A percentile compares a stretch with the other conserved stretches of the same genome.
These are phyloP conservation scores for Varroa destructor DNA, from an alignment of 1,140 invertebrate species.

Conservation along the genomic window DNA sequence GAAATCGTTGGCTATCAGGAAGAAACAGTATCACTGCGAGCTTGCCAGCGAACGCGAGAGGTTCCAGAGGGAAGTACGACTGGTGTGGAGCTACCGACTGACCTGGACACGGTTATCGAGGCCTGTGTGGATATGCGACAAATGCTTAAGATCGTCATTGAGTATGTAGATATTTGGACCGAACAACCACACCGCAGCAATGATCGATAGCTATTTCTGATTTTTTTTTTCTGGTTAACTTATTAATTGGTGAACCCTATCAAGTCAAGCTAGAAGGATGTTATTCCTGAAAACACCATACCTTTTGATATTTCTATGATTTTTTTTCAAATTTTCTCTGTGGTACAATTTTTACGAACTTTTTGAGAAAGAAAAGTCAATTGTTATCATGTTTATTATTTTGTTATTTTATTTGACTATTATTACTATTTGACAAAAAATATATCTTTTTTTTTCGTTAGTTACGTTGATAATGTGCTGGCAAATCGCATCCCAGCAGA, in stretches of 20 bases:
- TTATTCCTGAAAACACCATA: too few species aligned
- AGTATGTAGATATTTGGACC: not conserved
- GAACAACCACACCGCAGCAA: not conserved
- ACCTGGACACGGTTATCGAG: slow-evolving; percentile 16
- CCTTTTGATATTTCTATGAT: too few species aligned
- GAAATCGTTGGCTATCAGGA: slow-evolving; percentile 65
- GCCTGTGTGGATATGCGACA: slow-evolving; percentile 47
- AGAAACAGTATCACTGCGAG: slow-evolving; percentile 53
- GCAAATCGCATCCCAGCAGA: slow-evolving; percentile 53
- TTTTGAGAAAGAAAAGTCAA: too few species aligned
- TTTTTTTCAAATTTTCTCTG: too few species aligned
- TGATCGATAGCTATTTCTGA: too few species aligned
- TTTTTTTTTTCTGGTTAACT: too few species aligned
- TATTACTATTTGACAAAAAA: too few species aligned
- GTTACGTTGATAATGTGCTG: slow-evolving; percentile 65
- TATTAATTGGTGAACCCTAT: too few species aligned
- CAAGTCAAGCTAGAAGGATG: too few species aligned
- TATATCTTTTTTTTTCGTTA: slow-evolving; percentile 28
- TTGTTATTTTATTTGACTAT: too few species aligned
- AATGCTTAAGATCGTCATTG: slow-evolving; percentile 61
- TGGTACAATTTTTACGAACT: too few species aligned
- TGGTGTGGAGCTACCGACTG: not conserved
- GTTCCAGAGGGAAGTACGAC: not conserved
- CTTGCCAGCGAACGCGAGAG: not conserved
- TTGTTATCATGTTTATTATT: too few species aligned